Evolutionary conservation across 2,113 vertebrate genomes (phyloP), one percentile per base, ranked within the genome.

Genomic region (Phycodurus eques): DNA sequence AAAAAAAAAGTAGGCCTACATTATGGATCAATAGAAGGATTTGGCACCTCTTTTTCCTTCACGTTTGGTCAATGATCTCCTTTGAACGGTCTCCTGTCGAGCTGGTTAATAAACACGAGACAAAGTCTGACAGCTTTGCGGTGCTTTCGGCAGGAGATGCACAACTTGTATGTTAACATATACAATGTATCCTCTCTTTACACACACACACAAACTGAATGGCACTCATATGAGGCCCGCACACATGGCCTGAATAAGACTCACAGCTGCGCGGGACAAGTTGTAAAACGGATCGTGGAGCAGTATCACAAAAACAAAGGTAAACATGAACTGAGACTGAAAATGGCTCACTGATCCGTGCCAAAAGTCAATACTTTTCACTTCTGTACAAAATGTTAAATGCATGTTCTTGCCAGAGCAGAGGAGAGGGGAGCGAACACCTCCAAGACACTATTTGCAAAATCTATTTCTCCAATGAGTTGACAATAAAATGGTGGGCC

Each of bases 1-100:
- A 39, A 39, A 39, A 39, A 39, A 0, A 39, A 5, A 5, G 35
- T 39, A 39, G 35, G 35, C 35, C 6, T 39, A 39, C 35, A 39
- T 39, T 39, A 39, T 39, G 35, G 35, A 39, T 39, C 35, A 39
- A 39, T 39, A 39, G 1, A 39, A 39, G 6, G 35, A 39, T 39
- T 39, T 39, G 35, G 35, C 4, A 39, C 35, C 35, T 39, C 35
- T 39, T 39, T 39, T 39, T 81, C 79, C 69, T 59, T 57, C 75
- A 27, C 27, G 27, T 27, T 27, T 27, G 27, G 27, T 82, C 85
- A 81, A 81, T 83, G 82, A 86, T 82, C 76, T 84, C 75, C 64
- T 76, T 76, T 78, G 56, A 15, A 1, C 71, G 51, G 63, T 63
- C 70, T 76, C 70, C 62, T 79, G 15, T 49, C 20, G 33, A 76